A percentile compares a stretch with the other conserved stretches of the same genome.
phyloP scores from a whole-genome alignment of 2,113 vertebrate species.

The Orthochromis malagaraziensis region DNA sequence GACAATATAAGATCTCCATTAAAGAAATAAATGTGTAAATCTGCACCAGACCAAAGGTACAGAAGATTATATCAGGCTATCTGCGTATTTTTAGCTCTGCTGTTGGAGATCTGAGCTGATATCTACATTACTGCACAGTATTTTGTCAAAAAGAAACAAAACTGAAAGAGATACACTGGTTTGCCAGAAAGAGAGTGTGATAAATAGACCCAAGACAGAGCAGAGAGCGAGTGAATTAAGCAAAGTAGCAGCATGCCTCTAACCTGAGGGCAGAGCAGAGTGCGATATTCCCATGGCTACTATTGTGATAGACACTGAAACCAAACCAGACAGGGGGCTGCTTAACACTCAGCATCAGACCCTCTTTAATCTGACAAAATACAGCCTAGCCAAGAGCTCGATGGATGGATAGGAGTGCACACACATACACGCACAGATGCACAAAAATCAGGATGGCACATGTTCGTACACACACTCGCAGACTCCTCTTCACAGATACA shows the following conservation, averaged over 20 bases:
- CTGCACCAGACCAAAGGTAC: neutral
- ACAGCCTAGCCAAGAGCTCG: neutral
- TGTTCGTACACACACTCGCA: neutral
- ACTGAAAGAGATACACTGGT: neutral
- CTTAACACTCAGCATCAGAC: constrained; percentile 22
- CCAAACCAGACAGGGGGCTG: constrained; percentile 32
- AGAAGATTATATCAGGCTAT: neutral
- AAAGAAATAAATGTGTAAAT: neutral
- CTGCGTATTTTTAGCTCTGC: neutral
- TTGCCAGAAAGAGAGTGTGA: neutral
- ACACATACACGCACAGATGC: neutral
- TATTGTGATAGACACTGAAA: constrained; percentile 20
- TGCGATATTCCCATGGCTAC: constrained; percentile 13
- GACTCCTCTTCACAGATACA: constrained; percentile 1
- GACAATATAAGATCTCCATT: neutral
- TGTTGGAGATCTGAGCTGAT: neutral
- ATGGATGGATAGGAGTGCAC: neutral
- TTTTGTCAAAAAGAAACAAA: neutral
- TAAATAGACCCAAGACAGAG: neutral
- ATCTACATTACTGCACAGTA: neutral
- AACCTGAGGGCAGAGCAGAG: constrained; percentile 25
- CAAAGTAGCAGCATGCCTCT: neutral
- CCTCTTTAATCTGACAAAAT: constrained; percentile 38
- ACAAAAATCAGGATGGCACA: neutral
- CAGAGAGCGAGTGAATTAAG: neutral